Percentiles rank a stretch among this genome's conserved stretches.
Evolutionary conservation across 2,888 invertebrate genomes (phyloP).

Genomic region (Temnothorax unifasciatus): DNA sequence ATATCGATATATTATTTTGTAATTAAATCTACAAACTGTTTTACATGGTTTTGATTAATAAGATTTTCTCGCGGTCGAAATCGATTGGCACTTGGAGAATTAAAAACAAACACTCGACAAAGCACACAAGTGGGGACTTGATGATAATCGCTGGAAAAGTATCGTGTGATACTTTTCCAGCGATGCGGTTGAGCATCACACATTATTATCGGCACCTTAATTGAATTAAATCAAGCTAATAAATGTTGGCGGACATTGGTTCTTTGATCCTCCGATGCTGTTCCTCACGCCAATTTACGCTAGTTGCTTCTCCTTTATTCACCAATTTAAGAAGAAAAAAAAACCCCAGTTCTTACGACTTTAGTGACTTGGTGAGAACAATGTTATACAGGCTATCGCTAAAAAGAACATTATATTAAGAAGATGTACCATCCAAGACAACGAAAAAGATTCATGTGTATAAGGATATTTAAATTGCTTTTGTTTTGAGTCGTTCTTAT

Average conservation of each 20-base stretch:
- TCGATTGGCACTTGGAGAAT: not conserved
- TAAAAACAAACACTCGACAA: not conserved
- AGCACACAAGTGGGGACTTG: not conserved
- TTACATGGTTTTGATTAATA: not conserved
- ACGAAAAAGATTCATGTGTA: not conserved
- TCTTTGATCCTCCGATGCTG: slow-evolving; percentile 75
- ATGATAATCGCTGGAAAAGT: slow-evolving; percentile 62
- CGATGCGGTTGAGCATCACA: slow-evolving; percentile 77
- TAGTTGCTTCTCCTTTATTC: slow-evolving; percentile 50
- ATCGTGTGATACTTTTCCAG: slow-evolving; percentile 81
- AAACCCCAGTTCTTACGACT: slow-evolving; percentile 26
- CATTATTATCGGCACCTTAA: slow-evolving; percentile 82
- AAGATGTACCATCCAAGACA: not conserved
- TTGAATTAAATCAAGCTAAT: slow-evolving; percentile 83
- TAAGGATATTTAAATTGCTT: not conserved
- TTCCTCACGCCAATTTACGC: slow-evolving; percentile 80
- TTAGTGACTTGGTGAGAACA: slow-evolving; percentile 24
- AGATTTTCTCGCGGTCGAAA: not conserved
- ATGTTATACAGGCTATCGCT: not conserved
- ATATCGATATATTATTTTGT: not conserved
- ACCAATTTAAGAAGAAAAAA: slow-evolving; percentile 41
- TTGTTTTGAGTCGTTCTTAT: not conserved
- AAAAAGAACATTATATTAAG: not conserved
- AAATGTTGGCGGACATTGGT: slow-evolving; percentile 72
- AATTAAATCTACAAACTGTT: not conserved